Evolutionary conservation across 2,797 vertebrate genomes (phyloP), one percentile per base, ranked within the genome.

Genomic region (Xenopus petersii): DNA sequence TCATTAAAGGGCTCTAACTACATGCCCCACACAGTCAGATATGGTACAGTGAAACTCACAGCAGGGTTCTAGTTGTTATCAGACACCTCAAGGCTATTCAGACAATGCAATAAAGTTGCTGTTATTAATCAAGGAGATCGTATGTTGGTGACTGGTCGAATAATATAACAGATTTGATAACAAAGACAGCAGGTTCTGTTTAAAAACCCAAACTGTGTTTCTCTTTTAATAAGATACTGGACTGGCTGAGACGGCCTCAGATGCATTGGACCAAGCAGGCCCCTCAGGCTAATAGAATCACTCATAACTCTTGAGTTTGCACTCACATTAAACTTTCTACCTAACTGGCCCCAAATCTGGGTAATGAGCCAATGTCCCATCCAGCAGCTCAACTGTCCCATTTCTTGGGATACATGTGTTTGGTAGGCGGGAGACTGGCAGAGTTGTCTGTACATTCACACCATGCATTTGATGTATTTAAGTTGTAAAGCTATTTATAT

Each of bases 401-500:
- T 74, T 59, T 70, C 55, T 30, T 70, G 51, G 56, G 54, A 66
- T 62, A 78, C 64, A 33, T 68, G 46, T 74, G 17, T 46, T 51
- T 54, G 51, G 21, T 51, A 33, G 54, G 74, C 47, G 61, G 64
- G 42, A 55, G 42, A 47, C 71, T 65, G 67, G 58, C 71, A 70
- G 61, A 74, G 62, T 67, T 65, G 64, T 79, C 69, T 79, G 96
- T 96, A 96, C 93, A 95, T 95, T 94, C 92, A 93, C 93, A 94
- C 96, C 93, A 91, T 92, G 93, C 97, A 95, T 97, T 21, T 94
- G 94, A 96, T 98, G 95, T 99, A 99, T 99, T 99, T 99, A 98
- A 98, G 96, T 98, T 98, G 93, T 89, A 95, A 96, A 96, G 93
- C 94, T 98, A 98, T 99, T 98, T 98, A 98, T 98, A 98, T 92